A percentile compares a stretch with the other conserved stretches of the same genome.
phyloP scores from a whole-genome alignment of 2,888 invertebrate genomes.

The Tiphia femorata region DNA sequence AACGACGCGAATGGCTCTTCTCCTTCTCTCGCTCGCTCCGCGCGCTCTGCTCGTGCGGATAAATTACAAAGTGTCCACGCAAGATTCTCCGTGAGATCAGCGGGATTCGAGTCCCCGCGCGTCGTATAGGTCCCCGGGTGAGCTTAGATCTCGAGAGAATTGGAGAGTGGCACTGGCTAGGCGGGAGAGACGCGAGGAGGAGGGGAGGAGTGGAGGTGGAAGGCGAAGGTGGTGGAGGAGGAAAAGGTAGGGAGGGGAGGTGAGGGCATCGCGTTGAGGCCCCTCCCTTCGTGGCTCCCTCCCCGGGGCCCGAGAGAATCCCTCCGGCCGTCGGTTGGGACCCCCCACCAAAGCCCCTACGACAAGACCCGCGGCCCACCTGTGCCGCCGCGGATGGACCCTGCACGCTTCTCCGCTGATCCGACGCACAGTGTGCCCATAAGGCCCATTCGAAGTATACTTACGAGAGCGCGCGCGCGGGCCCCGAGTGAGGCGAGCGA shows the following conservation, averaged over 20 bases:
- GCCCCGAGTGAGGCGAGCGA: constrained; percentile 6
- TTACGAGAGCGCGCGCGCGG: constrained; percentile 45
- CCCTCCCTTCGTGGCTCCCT: constrained; percentile 53
- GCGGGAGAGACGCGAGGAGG: not conserved
- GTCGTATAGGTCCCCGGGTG: too few relatives aligned
- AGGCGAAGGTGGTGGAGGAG: constrained; percentile 26
- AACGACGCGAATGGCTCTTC: not conserved
- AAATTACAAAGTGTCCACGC: too few relatives aligned
- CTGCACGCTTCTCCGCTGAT: constrained; percentile 58
- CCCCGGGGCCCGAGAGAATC: constrained; percentile 33
- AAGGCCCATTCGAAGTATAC: constrained; percentile 54
- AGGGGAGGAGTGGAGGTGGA: constrained; percentile 9
- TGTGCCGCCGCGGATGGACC: constrained; percentile 60
- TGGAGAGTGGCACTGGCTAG: too few relatives aligned
- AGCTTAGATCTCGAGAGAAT: not conserved
- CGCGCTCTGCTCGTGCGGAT: too few relatives aligned
- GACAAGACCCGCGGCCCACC: constrained; percentile 54
- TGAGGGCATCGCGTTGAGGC: constrained; percentile 44
- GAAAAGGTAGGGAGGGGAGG: constrained; percentile 17
- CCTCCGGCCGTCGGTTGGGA: constrained; percentile 38
- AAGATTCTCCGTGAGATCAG: too few relatives aligned
- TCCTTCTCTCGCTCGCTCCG: too few relatives aligned
- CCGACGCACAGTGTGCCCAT: constrained; percentile 53
- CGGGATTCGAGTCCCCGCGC: too few relatives aligned
- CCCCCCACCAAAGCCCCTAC: constrained; percentile 39